Evolutionary conservation across 2,797 vertebrate genomes (phyloP).

Genomic region (Heterohyrax brucei): DNA sequence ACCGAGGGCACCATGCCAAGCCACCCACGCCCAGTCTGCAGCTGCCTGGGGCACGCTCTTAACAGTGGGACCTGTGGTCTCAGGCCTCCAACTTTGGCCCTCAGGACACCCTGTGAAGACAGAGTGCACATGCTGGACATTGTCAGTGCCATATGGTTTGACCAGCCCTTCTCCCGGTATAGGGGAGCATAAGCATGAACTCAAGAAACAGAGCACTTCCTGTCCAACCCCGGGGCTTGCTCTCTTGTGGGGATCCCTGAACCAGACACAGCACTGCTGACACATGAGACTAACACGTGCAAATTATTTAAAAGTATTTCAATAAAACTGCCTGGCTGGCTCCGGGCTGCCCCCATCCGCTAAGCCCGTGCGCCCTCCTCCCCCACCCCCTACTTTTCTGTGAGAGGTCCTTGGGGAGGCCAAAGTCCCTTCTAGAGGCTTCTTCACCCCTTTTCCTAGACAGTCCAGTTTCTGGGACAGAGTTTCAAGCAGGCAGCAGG

Average conservation of each 20-base stretch:
- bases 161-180: neutral
- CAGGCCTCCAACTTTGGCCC: constrained; percentile 73
- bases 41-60: constrained; percentile 94
- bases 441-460: constrained; percentile 4
- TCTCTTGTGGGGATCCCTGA: constrained; percentile 67
- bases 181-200: constrained; percentile 78
- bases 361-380: constrained; percentile 77
- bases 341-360: constrained; percentile 83
- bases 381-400: neutral
- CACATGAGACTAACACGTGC: constrained; percentile 85
- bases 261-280: constrained; percentile 81
- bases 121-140: neutral
- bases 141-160: constrained; percentile 62
- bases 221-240: constrained; percentile 55
- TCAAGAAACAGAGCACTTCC: constrained; percentile 69
- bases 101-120: constrained; percentile 63
- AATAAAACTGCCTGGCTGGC: constrained; percentile 89
- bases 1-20: constrained; percentile 86
- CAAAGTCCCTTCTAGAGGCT: constrained; percentile 42
- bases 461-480: constrained; percentile 25
- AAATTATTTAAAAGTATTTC: constrained; percentile 87
- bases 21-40: constrained; percentile 91
- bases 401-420: constrained; percentile 25
- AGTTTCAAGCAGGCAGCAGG: neutral
- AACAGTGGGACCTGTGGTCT: constrained; percentile 81